Conservation (phyloP, 2,888 invertebrate genomes). For the Metallyticus violacea region DNA sequence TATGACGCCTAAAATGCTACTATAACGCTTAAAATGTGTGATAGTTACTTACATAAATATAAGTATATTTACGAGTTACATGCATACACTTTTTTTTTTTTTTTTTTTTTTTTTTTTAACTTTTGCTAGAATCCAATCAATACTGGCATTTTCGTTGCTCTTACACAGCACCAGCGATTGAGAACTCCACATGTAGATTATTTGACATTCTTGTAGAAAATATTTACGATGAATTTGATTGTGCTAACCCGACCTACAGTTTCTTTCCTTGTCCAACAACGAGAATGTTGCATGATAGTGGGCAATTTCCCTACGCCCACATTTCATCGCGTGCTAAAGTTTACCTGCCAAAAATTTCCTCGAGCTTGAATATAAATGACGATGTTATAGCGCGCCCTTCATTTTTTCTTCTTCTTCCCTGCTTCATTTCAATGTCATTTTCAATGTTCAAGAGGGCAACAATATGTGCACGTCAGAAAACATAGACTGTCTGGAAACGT, state of each 20-base stretch:
- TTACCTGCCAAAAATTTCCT: not conserved
- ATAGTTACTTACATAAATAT: too few relatives aligned
- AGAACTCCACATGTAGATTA: too few relatives aligned
- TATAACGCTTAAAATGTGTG: too few relatives aligned
- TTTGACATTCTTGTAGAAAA: too few relatives aligned
- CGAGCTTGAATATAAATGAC: not conserved
- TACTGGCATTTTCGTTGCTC: too few relatives aligned
- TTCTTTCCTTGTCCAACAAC: not conserved
- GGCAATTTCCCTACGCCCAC: not conserved
- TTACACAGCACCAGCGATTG: too few relatives aligned
- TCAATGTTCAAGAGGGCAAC: not conserved
- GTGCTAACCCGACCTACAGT: not conserved
- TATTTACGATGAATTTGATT: not conserved
- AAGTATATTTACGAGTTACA: too few relatives aligned
- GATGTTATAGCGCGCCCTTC: not conserved
- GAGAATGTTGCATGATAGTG: not conserved
- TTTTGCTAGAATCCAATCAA: too few relatives aligned
- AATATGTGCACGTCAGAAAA: not conserved
- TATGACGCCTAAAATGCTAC: too few relatives aligned
- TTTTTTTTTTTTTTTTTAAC: too few relatives aligned
- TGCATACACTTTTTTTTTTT: too few relatives aligned
- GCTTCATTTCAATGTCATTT: not conserved
- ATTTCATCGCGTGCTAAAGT: not conserved
- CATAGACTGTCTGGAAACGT: not conserved
- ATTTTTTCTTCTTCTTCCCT: not conserved